Conservation (phyloP, 2,113 vertebrate genomes). For the Irena cyanogastra region DNA sequence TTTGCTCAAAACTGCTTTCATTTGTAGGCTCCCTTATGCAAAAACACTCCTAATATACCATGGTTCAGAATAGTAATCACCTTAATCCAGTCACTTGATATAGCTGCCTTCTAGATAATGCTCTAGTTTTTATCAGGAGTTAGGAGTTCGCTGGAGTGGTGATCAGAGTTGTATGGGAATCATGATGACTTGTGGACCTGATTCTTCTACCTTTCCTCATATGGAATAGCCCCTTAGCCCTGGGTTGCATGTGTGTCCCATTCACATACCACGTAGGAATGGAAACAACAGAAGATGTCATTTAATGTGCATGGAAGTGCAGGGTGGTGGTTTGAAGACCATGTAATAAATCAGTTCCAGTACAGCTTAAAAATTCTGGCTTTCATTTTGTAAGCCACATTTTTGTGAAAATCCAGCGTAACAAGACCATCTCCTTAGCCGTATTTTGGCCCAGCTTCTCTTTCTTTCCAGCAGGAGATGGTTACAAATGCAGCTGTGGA, state of each 20-base stretch:
- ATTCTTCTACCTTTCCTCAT: neutral
- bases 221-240: neutral
- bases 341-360: neutral
- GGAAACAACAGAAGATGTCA: neutral
- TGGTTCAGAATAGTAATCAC: neutral
- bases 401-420: constrained; percentile 23
- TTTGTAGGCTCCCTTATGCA: neutral
- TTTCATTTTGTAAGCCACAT: neutral
- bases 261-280: neutral
- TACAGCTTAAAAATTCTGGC: neutral
- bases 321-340: neutral
- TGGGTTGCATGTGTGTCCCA: neutral
- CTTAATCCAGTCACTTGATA: neutral
- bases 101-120: neutral
- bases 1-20: constrained; percentile 45
- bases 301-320: neutral
- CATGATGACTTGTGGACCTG: neutral
- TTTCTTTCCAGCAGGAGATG: neutral
- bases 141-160: neutral
- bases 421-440: neutral
- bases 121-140: neutral
- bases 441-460: constrained; percentile 34
- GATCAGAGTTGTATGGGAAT: neutral
- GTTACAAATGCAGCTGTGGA: constrained; percentile 21
- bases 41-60: neutral